Evolutionary conservation across 2,888 invertebrate species (phyloP).

Genomic region (Chrysolina americana): DNA sequence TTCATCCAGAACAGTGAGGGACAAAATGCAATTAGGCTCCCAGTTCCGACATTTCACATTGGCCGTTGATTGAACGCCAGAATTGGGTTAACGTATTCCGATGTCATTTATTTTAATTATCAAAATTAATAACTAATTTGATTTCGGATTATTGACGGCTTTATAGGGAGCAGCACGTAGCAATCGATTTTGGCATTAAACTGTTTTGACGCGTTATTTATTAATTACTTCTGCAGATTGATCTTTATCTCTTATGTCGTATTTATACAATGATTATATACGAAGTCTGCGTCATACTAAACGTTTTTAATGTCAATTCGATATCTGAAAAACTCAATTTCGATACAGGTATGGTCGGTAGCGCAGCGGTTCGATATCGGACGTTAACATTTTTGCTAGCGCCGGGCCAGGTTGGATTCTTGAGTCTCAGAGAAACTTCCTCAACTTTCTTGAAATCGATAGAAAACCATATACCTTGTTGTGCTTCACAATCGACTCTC

Average conservation of each 20-base stretch:
- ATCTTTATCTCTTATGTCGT: not conserved
- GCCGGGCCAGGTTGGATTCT: no score
- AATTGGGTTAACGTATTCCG: not conserved
- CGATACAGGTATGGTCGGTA: no score
- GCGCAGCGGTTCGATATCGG: no score
- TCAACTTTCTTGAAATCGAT: no score
- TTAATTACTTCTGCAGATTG: not conserved
- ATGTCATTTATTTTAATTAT: not conserved
- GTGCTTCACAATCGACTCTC: no score
- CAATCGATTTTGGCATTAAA: not conserved
- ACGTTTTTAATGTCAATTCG: no score
- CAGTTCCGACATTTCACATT: slow-evolving; percentile 1
- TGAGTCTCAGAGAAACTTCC: no score
- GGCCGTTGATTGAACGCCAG: slow-evolving; percentile 5
- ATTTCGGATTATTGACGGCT: slow-evolving; percentile 1
- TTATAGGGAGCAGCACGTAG: not conserved
- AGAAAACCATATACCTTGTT: no score
- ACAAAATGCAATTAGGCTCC: slow-evolving; percentile 10
- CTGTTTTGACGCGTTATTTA: not conserved
- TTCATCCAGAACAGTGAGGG: slow-evolving; percentile 1
- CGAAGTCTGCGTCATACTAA: no score
- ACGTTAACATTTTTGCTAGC: no score
- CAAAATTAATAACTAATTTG: not conserved
- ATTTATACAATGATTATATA: no score
- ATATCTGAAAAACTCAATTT: no score